A percentile compares a stretch with the other conserved stretches of the same genome.
These are phyloP conservation scores for Antechinus stuartii DNA, from an alignment of 2,113 vertebrate genomes.

Conservation along the genomic window DNA sequence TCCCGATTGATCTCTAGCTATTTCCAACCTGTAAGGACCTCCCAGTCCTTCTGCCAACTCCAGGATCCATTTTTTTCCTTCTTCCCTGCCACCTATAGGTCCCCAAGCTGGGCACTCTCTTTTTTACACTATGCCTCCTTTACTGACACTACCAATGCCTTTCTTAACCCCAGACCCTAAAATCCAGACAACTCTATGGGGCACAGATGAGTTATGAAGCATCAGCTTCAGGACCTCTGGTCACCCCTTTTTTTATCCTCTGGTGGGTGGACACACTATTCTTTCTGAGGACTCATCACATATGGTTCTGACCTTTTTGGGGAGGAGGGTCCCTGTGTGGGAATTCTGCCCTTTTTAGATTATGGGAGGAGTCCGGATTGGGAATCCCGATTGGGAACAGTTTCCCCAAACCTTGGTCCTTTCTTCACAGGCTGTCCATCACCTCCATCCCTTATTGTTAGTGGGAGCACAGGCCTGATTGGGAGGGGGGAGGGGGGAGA, in stretches of 20 bases:
- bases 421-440: background rate
- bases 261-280: background rate
- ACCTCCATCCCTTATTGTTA: background rate
- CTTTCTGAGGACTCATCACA: background rate
- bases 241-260: background rate
- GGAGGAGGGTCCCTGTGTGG: no score
- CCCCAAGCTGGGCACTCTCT: background rate
- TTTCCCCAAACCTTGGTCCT: background rate
- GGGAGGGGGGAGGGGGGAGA: constrained; percentile 11
- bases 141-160: background rate
- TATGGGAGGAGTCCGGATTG: background rate
- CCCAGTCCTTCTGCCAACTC: background rate
- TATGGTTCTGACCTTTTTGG: background rate
- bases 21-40: background rate
- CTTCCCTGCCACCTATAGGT: background rate
- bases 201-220: background rate
- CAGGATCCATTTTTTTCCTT: background rate
- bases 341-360: background rate
- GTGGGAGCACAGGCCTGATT: background rate
- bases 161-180: background rate
- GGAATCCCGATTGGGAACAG: background rate
- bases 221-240: background rate
- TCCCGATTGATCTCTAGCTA: background rate
- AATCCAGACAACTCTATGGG: background rate
- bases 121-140: background rate